Base-by-base conservation (phyloP, 2,113 vertebrate species). In the Tinamus guttatus region DNA sequence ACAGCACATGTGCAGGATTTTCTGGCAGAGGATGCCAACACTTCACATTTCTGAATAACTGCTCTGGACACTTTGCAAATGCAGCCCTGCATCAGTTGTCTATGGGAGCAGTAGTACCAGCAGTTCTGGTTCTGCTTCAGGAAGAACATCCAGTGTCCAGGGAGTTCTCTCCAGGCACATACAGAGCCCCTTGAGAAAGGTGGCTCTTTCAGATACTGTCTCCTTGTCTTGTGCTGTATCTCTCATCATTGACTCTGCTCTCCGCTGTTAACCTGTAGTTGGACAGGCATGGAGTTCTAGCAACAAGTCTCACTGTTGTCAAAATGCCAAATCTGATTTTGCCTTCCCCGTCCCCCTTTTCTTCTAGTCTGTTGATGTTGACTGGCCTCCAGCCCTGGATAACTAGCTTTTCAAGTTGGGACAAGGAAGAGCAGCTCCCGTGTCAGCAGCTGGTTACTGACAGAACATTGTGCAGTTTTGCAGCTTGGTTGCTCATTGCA, bases 331-430 rank as follows among this genome's bases (percentile, higher is more conserved):
- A 4, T 70, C 43, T 95, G 43, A 78, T 76, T 85, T 82, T 83
- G 58, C 38, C 68, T 74, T 85, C 52, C 69, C 52, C 67, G 54
- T 87, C 45, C 34, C 40, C 3, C 51, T 38, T 58, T 32, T 80
- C 41, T 87, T 95, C 34, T 94, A 99, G 99, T 99, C 99, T 54
- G 99, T 99, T 41, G 99, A 99, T 15, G 98, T 99, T 92, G 99
- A 99, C 96, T 99, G 99, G 99, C 99, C 99, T 40, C 99, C 99
- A 40, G 79, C 97, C 64, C 94, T 99, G 83, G 98, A 98, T 32
- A 98, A 99, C 87, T 99, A 97, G 75, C 69, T 84, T 43, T 58
- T 80, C 91, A 86, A 90, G 70, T 2, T 36, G 81, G 75, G 69
- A 97, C 6, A 13, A 81, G 18, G 47, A 96, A 82, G 54, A 91